Conservation (phyloP, 2,113 vertebrate genomes). For the Grus americana region DNA sequence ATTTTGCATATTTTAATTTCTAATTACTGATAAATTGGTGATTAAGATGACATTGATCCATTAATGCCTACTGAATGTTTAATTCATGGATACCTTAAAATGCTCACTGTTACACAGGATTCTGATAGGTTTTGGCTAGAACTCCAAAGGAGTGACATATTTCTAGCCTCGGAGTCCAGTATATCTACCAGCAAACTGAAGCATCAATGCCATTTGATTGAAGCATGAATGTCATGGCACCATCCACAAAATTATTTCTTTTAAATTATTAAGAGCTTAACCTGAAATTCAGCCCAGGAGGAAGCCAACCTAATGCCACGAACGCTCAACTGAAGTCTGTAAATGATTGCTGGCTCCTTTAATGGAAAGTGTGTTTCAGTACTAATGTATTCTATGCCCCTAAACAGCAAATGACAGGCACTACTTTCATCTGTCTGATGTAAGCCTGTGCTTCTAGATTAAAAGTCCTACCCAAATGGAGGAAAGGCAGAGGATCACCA, state of each 20-base stretch:
- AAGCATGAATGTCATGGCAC: background rate
- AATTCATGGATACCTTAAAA: conserved; percentile 5
- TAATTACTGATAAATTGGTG: conserved; percentile 23
- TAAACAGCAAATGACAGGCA: background rate
- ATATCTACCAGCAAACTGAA: background rate
- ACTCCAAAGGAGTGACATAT: background rate
- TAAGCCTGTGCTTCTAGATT: background rate
- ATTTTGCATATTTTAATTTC: conserved; percentile 44
- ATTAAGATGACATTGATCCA: conserved; percentile 11
- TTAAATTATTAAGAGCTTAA: background rate
- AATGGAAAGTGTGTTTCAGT: background rate
- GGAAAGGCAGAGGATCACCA: background rate
- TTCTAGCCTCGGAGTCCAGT: background rate
- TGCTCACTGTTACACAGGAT: background rate
- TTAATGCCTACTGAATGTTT: background rate
- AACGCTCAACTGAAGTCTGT: background rate
- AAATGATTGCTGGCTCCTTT: background rate
- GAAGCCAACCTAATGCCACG: background rate
- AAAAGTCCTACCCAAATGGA: background rate
- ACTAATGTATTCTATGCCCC: background rate
- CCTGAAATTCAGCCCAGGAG: background rate
- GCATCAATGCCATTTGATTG: background rate
- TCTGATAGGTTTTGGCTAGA: background rate
- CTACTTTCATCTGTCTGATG: background rate
- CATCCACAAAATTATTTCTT: background rate